Conservation (phyloP, 2,888 invertebrate species). For the Cheilosia grossa region DNA sequence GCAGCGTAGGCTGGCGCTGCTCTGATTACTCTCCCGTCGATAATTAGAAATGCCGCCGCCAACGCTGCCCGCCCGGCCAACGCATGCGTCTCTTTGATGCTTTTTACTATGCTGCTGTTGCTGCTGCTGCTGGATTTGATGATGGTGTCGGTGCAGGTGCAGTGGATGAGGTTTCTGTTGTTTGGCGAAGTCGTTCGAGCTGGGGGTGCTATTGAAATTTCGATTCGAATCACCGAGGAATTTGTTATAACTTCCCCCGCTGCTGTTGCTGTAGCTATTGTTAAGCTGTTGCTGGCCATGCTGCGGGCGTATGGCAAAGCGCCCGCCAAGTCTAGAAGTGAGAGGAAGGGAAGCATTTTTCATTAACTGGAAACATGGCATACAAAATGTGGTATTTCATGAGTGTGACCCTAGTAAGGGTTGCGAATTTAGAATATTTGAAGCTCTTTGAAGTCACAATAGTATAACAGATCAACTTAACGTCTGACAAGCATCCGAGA, state of each 20-base stretch:
- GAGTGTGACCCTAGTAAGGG: no score
- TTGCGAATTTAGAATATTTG: no score
- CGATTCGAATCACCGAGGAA: slow-evolving; percentile 79
- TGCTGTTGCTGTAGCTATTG: slow-evolving; percentile 76
- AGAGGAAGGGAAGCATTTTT: not conserved
- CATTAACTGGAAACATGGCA: no score
- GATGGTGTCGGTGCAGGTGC: slow-evolving; percentile 61
- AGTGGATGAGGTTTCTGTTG: slow-evolving; percentile 53
- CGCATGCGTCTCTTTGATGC: slow-evolving; percentile 76
- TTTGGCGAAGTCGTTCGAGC: slow-evolving; percentile 50
- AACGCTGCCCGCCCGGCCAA: slow-evolving; percentile 75
- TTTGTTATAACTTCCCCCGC: slow-evolving; percentile 78
- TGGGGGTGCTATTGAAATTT: slow-evolving; percentile 77
- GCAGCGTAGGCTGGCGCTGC: slow-evolving; percentile 57
- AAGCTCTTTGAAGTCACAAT: no score
- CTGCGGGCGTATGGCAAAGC: slow-evolving; percentile 82
- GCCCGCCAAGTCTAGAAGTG: slow-evolving; percentile 80
- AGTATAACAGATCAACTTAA: no score
- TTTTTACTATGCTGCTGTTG: slow-evolving; percentile 66
- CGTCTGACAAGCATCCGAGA: no score
- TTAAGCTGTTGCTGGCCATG: slow-evolving; percentile 81
- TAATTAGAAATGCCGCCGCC: slow-evolving; percentile 77
- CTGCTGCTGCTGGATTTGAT: slow-evolving; percentile 62
- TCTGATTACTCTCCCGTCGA: slow-evolving; percentile 70
- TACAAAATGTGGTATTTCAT: no score